Base-by-base conservation (phyloP, 1,140 invertebrate species). In the Trypoxylus dichotomus region DNA sequence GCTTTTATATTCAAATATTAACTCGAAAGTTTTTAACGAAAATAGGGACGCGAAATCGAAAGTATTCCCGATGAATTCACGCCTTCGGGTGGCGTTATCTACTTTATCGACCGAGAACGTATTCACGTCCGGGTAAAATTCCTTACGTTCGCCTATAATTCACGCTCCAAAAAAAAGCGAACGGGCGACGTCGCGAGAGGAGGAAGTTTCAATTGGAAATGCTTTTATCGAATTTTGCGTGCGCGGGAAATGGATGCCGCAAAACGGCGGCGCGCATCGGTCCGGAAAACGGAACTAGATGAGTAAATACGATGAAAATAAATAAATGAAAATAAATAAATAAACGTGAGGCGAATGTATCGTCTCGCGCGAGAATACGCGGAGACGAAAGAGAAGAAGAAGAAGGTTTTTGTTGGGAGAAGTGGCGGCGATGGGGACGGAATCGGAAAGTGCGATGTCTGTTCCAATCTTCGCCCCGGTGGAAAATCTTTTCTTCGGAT, bases 401-500 rank as follows among this genome's bases (percentile, higher is more conserved):
- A 19, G 3, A 13, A 3, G n/a, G n/a, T 19, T 47, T 47, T 47
- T 13, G n/a, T 15, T 15, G 43, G 15, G 13, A 13, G 10, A 47
- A 13, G 8, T 11, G 43, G 8, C 15, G 43, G 13, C 3, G 13
- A 37, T 37, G 32, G 32, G 10, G 32, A 37, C 32, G 32, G 32
- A 37, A 37, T 19, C 19, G 10, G 60, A 63, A 63, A 63, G 10
- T 63, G 7, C 60, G 21, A 63, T 47, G 43, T 63, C 60, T 27
- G 60, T 19, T 63, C 60, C 60, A 24, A 63, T 63, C 60, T 63
- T 63, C 21, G 60, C 19, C 60, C 5, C 25, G 60, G 60, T 27
- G 60, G 25, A 63, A 63, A 63, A 63, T 63, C 60, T 63, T 19
- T 63, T 63, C n/a, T 63, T 63, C n/a, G 60, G 60, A 63, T 27